phyloP scores from a whole-genome alignment of 2,888 invertebrate species.

The Drosophila ezoana region DNA sequence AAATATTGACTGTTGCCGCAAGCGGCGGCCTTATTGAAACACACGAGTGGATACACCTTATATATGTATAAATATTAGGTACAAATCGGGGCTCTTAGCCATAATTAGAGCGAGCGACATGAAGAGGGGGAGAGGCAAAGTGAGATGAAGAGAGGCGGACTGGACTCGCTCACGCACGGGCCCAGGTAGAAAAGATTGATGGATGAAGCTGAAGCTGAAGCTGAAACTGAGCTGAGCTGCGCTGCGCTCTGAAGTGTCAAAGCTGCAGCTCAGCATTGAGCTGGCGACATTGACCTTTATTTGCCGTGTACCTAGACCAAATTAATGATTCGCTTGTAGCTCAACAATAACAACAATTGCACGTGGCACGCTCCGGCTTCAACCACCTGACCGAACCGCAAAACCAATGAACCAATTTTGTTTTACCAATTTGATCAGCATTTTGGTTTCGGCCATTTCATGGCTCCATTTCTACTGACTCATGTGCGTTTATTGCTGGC shows the following conservation, averaged over 20 bases:
- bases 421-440: conserved; percentile 23
- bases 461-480: conserved; percentile 60
- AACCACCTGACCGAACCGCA: conserved; percentile 26
- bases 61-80: conserved; percentile 10
- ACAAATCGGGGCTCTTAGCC: conserved; percentile 27
- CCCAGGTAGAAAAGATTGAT: conserved; percentile 60
- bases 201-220: conserved; percentile 55
- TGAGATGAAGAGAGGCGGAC: conserved; percentile 20
- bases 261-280: conserved; percentile 49
- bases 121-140: conserved; percentile 7
- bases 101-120: conserved; percentile 34
- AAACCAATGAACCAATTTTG: conserved; percentile 68
- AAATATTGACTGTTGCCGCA: conserved; percentile 42
- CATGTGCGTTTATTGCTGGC: conserved; percentile 56
- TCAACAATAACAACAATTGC: conserved; percentile 36
- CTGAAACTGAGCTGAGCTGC: too few species aligned
- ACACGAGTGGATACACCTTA: conserved; percentile 42
- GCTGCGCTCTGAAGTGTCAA: conserved; percentile 62
- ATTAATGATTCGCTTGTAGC: conserved; percentile 37
- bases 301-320: conserved; percentile 38
- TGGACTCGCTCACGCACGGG: conserved; percentile 3
- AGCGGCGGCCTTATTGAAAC: conserved; percentile 62
- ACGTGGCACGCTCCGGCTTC: conserved; percentile 39
- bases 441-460: conserved; percentile 45
- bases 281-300: conserved; percentile 73